Percentiles rank a stretch among this genome's conserved stretches.
phyloP scores from a whole-genome alignment of 2,797 vertebrate species.

The Coracias cyanogaster region DNA sequence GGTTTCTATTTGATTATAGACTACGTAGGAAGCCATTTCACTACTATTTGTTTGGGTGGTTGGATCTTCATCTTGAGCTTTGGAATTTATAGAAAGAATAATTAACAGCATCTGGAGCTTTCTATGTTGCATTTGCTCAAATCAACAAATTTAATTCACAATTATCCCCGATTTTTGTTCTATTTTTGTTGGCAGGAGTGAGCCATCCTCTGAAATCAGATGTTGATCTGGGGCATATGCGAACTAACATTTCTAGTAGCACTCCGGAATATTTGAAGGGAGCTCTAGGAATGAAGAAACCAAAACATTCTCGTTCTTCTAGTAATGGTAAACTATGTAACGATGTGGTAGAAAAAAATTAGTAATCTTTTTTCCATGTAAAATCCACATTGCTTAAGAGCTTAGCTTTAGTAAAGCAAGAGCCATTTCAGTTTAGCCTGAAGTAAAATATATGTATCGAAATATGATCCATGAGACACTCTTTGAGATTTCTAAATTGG shows the following conservation, averaged over 20 bases:
- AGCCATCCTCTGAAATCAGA: constrained; percentile 75
- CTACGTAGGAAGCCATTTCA: not conserved
- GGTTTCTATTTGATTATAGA: not conserved
- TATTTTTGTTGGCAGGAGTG: constrained; percentile 70
- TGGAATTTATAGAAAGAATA: constrained; percentile 1
- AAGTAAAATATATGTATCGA: not conserved
- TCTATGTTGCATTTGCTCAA: not conserved
- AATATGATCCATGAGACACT: not conserved
- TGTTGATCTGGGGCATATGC: constrained; percentile 56
- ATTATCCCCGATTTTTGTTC: not conserved
- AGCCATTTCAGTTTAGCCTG: not conserved
- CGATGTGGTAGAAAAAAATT: not conserved
- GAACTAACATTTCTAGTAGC: constrained; percentile 23
- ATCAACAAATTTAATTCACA: not conserved
- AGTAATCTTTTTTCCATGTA: not conserved
- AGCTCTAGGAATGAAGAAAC: constrained; percentile 83
- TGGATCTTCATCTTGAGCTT: not conserved
- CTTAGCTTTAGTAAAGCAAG: not conserved
- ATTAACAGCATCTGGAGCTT: constrained; percentile 43
- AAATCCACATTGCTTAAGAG: not conserved
- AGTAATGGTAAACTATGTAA: constrained; percentile 79
- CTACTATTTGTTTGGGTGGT: not conserved
- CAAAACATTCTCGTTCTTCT: constrained; percentile 80
- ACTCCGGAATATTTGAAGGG: constrained; percentile 85
- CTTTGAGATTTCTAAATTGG: not conserved